Evolutionary conservation across 2,113 vertebrate species (phyloP), one percentile per base, ranked within the genome.

Genomic region (Platichthys flesus): DNA sequence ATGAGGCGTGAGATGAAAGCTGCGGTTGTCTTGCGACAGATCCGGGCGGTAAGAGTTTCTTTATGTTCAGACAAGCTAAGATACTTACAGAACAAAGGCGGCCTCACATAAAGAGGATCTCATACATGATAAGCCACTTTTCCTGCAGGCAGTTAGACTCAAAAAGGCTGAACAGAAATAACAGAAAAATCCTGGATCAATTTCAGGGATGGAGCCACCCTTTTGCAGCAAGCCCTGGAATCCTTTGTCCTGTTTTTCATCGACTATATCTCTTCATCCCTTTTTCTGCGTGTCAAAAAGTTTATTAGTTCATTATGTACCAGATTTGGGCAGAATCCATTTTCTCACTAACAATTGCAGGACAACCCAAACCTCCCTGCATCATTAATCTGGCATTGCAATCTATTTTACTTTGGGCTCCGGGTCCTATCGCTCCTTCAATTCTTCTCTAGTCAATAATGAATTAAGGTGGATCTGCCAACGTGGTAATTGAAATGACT

Each of bases 391-490:
- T 10, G 21, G 49, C 52, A 52, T 65, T 65, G 1, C 16, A 57
- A 86, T 86, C 67, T 71, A 75, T 86, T 82, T 85, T 76, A 76
- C 79, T 71, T 56, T 65, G 47, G 16, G 51, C 68, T 75, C 54
- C 40, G 26, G 23, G 81, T 83, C 59, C 68, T 59, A 71, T 47
- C 37, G 66, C 49, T 67, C 52, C 21, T 66, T 74, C 85, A 67
- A 77, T 73, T 59, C 56, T 52, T 81, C 70, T 73, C 59, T 57
- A 70, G 75, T 90, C 90, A 87, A 88, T 85, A 91, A 83, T 79
- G 66, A 84, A 81, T 88, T 81, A 77, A 82, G 61, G 57, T 37
- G 54, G 51, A 80, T 71, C 67, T 76, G 73, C 71, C 84, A 85
- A 60, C 9, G 37, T 68, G 73, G 68, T 83, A 81, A 84, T 76